These are phyloP conservation scores for Pteropus rufus DNA, from an alignment of 2,797 vertebrate genomes.

Conservation along the genomic window DNA sequence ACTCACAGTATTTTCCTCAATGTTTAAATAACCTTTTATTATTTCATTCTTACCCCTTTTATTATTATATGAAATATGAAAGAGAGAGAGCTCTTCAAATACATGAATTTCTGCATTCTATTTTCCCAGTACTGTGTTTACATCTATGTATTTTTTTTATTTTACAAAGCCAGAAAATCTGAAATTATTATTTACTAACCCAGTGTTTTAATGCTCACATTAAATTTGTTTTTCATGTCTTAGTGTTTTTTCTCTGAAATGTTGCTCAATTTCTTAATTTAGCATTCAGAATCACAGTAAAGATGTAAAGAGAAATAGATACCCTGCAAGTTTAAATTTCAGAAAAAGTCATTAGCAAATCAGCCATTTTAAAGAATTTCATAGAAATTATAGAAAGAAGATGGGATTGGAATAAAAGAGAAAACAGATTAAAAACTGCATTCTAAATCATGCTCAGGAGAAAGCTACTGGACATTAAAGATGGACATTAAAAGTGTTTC, in stretches of 20 bases:
- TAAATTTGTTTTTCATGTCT: neutral
- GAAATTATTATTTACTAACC: neutral
- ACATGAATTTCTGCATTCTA: neutral
- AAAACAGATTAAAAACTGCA: neutral
- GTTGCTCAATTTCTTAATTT: neutral
- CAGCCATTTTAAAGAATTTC: neutral
- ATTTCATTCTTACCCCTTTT: neutral
- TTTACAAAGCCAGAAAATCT: neutral
- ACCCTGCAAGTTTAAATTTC: neutral
- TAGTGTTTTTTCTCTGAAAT: neutral
- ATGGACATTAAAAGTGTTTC: neutral
- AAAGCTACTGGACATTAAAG: neutral
- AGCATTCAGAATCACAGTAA: neutral
- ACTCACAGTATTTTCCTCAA: neutral
- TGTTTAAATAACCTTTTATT: neutral
- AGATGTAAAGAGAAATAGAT: neutral
- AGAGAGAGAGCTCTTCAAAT: neutral
- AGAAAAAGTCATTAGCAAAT: neutral
- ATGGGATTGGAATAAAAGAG: neutral
- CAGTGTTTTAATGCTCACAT: neutral
- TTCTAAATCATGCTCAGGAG: neutral
- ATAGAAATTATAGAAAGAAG: neutral
- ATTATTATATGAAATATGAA: neutral
- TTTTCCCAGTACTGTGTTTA: neutral
- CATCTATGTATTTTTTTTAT: neutral